Evolutionary conservation across 2,113 vertebrate species (phyloP), one percentile per base, ranked within the genome.

Genomic region (Nothocercus nigrocapillus): DNA sequence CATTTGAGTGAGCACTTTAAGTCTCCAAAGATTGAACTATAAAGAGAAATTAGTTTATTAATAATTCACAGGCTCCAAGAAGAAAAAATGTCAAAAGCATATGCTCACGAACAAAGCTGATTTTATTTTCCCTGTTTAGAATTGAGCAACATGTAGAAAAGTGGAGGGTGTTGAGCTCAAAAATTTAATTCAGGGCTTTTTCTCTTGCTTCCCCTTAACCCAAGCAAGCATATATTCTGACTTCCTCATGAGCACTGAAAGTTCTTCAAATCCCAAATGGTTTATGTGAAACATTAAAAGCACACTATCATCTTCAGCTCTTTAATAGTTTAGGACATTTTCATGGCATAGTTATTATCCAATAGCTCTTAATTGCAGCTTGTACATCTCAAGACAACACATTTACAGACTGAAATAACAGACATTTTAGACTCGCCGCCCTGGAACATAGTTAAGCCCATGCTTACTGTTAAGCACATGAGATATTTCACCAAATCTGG

Each of bases 11-110:
- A 98, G 96, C 95, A 97, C 96, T 98, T 98, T 98, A 98, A 98
- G 97, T 98, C 97, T 98, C 98, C 94, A 97, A 98, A 98, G 98
- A 98, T 96, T 98, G 97, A 98, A 98, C 98, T 98, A 98, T 98
- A 98, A 98, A 98, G 98, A 98, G 97, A 98, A 98, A 98, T 98
- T 98, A 98, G 97, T 98, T 98, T 97, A 98, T 98, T 98, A 98
- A 98, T 98, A 98, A 98, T 98, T 98, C 97, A 98, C 98, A 97
- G 90, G 93, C 96, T 98, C 96, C 95, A 96, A 97, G 97, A 97
- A 95, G 76, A 96, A 97, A 98, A 98, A 97, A 97, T 94, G 97
- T 98, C 97, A 98, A 98, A 98, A 98, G 97, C 97, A 93, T 97
- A 95, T 94, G 97, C 97, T 98, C 94, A 96, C 5, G 95, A 98